Base-by-base conservation (phyloP, 2,888 invertebrate genomes). In the Tetragonisca angustula region DNA sequence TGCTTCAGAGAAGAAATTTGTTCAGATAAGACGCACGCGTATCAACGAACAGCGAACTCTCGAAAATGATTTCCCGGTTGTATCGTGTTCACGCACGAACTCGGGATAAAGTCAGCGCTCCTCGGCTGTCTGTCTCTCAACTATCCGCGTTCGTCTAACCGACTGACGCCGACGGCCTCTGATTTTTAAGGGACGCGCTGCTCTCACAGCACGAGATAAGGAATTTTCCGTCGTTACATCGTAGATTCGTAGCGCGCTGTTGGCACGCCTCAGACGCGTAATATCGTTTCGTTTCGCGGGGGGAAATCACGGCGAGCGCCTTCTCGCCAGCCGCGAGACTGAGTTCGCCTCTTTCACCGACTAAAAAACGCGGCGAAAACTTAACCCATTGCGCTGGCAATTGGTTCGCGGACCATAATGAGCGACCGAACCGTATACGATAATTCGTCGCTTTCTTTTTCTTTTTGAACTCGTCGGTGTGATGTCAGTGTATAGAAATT, bases 221-320 rank as follows among this genome's bases (percentile, higher is more conserved):
- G 83, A 90, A 90, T 91, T 91, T 91, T 91, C 90, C 89, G 85
- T 88, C 82, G 82, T 74, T 79, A 87, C 84, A 84, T 85, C 83
- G 86, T 79, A 76, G 79, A 69, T 72, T 76, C 69, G 62, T 67
- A 69, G 64, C 81, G 71, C 84, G 59, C 69, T 79, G 65, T 65
- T 76, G 4, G 72, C 67, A 76, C 67, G 67, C 73, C 70, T 68
- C 71, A 54, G 17, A 27, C 76, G 76, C 69, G 75, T 75, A 88
- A 85, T 79, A 75, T 77, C 76, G 78, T 43, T 43, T 43, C 43
- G 43, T 43, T 43, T 43, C 43, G 21, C 59, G 36, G 61, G 64
- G 64, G 73, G 56, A 69, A 70, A n/a, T 68, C 73, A 50, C 67
- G 52, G 21, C 50, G 36, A 52, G 73, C 73, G 59, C 69, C 72